Percentiles rank a stretch among this genome's conserved stretches.
phyloP scores from a whole-genome alignment of 2,797 vertebrate genomes.

The Crax fasciolata region DNA sequence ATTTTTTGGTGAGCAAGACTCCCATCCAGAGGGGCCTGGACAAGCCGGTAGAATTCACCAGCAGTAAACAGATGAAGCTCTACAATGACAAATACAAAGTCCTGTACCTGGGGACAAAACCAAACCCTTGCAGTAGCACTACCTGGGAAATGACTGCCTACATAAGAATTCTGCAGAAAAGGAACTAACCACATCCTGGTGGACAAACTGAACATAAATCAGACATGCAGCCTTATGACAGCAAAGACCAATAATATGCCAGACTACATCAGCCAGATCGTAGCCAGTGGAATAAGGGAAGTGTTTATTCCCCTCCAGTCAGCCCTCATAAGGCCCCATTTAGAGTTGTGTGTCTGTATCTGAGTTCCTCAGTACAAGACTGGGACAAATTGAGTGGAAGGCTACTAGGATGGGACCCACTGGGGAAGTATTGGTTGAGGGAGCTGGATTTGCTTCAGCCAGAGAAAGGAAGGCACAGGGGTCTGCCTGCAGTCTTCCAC shows the following conservation, averaged over 20 bases:
- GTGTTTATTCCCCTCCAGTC: background rate
- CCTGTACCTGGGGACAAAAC: background rate
- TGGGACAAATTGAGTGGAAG: background rate
- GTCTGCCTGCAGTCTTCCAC: background rate
- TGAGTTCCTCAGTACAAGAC: background rate
- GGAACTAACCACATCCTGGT: accelerated
- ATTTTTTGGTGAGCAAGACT: background rate
- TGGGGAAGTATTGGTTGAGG: accelerated
- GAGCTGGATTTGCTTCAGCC: background rate
- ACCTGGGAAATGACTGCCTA: background rate
- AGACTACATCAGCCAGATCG: background rate
- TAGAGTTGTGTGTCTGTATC: background rate
- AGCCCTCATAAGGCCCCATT: background rate
- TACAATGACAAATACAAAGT: background rate
- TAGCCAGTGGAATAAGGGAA: background rate
- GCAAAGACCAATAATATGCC: background rate
- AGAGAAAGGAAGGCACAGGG: background rate
- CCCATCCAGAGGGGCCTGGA: background rate
- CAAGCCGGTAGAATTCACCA: background rate
- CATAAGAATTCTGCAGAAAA: background rate
- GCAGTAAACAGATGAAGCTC: background rate
- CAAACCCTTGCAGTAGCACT: background rate
- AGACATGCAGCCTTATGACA: background rate
- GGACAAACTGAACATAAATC: background rate
- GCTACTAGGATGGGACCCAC: background rate